These are phyloP conservation scores for Gandaritis pyraliata DNA, from an alignment of 2,888 invertebrate genomes.

Conservation along the genomic window DNA sequence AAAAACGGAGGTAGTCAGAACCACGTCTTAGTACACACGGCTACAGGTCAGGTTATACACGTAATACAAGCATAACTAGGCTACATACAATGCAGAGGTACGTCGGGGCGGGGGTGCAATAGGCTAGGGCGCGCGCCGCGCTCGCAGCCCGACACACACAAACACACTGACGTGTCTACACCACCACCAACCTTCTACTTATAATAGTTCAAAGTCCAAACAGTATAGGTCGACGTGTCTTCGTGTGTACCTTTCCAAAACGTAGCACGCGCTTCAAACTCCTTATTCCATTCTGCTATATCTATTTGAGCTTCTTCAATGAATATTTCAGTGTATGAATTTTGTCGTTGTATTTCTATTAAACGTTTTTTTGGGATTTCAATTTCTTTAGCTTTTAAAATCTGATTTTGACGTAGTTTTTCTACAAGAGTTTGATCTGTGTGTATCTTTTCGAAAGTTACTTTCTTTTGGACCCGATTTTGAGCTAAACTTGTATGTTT, in stretches of 20 bases:
- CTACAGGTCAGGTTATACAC: too few relatives aligned
- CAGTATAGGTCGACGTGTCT: too few relatives aligned
- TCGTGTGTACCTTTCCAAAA: slow-evolving; percentile 23
- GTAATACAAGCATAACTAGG: too few relatives aligned
- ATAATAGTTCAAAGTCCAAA: too few relatives aligned
- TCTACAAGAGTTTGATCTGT: background rate
- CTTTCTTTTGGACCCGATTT: background rate
- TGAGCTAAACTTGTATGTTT: background rate
- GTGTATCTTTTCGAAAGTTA: background rate
- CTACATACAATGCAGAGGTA: too few relatives aligned
- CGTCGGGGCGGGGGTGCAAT: too few relatives aligned
- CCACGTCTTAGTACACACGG: too few relatives aligned
- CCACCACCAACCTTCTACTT: too few relatives aligned
- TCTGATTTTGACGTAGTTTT: background rate
- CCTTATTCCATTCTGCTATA: slow-evolving; percentile 20
- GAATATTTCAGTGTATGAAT: slow-evolving; percentile 9
- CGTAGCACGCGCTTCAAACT: slow-evolving; percentile 16
- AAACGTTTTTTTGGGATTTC: background rate
- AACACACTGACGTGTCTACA: too few relatives aligned
- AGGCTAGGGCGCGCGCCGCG: too few relatives aligned
- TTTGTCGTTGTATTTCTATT: background rate
- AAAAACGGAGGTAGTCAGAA: too few relatives aligned
- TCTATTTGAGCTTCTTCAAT: slow-evolving; percentile 18
- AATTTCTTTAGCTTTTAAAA: background rate
- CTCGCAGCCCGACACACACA: too few relatives aligned